Conservation (phyloP, 1,140 invertebrate species). For the Atta cephalotes region DNA sequence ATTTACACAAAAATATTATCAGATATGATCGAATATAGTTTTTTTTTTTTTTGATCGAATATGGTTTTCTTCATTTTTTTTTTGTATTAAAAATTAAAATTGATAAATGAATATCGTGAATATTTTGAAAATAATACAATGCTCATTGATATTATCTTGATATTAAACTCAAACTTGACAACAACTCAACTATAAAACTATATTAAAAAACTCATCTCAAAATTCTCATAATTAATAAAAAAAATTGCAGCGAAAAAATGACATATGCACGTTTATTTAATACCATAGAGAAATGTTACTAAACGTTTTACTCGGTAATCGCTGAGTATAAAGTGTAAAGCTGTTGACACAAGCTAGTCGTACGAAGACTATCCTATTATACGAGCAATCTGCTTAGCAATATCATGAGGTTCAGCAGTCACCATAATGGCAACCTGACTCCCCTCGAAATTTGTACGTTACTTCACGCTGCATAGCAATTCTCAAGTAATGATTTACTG, state of each 20-base stretch:
- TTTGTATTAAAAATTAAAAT: not conserved
- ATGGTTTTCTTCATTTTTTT: too few species aligned
- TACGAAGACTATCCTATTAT: slow-evolving; percentile 71
- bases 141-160: not conserved
- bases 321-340: slow-evolving; percentile 58
- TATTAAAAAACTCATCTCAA: not conserved
- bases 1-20: too few species aligned
- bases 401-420: slow-evolving; percentile 61
- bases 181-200: not conserved
- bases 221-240: not conserved
- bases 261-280: slow-evolving; percentile 21
- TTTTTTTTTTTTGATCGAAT: too few species aligned
- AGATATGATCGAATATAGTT: too few species aligned
- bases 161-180: too few species aligned
- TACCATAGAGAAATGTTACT: not conserved
- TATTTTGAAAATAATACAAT: not conserved
- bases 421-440: slow-evolving; percentile 71
- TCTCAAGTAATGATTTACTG: slow-evolving; percentile 46
- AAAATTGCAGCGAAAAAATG: not conserved
- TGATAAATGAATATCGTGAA: not conserved
- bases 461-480: slow-evolving; percentile 34
- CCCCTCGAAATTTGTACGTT: slow-evolving; percentile 64
- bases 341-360: slow-evolving; percentile 73
- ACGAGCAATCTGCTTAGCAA: slow-evolving; percentile 75
- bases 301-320: slow-evolving; percentile 70